These are phyloP conservation scores for Paratilapia polleni DNA, from an alignment of 2,113 vertebrate species.

Conservation along the genomic window DNA sequence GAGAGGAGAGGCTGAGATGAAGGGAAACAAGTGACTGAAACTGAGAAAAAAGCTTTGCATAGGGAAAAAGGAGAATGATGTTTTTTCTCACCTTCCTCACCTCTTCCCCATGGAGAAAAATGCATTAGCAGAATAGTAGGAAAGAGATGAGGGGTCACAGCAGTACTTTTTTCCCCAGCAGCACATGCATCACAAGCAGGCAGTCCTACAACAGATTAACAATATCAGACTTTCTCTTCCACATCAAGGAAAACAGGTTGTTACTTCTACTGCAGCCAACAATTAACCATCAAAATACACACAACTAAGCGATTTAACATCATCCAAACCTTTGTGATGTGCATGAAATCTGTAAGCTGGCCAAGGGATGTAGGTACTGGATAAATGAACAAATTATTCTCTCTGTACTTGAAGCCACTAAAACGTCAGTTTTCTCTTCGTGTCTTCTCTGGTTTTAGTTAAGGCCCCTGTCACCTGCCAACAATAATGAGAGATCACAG, in stretches of 20 bases:
- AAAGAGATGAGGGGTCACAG: constrained; percentile 49
- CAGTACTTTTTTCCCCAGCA: constrained; percentile 20
- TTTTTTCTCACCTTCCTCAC: constrained; percentile 36
- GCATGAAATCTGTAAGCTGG: background rate
- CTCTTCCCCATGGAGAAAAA: constrained; percentile 47
- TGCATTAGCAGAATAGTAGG: constrained; percentile 56
- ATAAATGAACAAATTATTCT: constrained; percentile 39
- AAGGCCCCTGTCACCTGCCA: constrained; percentile 5
- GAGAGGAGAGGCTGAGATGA: constrained; percentile 33
- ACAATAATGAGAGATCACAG: constrained; percentile 2
- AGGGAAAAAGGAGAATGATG: constrained; percentile 16
- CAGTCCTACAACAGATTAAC: background rate
- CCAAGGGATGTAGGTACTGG: background rate
- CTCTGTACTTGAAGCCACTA: constrained; percentile 32
- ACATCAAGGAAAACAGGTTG: constrained; percentile 45
- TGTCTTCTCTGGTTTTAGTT: constrained; percentile 6
- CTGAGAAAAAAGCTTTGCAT: constrained; percentile 24
- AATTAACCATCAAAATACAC: constrained; percentile 32
- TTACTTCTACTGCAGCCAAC: background rate
- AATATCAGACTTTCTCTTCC: constrained; percentile 2
- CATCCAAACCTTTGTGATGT: constrained; percentile 23
- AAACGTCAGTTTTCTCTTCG: constrained; percentile 5
- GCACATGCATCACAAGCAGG: constrained; percentile 27
- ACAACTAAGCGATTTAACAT: constrained; percentile 16
- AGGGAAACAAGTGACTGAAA: constrained; percentile 4